These are phyloP conservation scores for Hemibagrus guttatus DNA, from an alignment of 2,797 vertebrate genomes.

Conservation along the genomic window DNA sequence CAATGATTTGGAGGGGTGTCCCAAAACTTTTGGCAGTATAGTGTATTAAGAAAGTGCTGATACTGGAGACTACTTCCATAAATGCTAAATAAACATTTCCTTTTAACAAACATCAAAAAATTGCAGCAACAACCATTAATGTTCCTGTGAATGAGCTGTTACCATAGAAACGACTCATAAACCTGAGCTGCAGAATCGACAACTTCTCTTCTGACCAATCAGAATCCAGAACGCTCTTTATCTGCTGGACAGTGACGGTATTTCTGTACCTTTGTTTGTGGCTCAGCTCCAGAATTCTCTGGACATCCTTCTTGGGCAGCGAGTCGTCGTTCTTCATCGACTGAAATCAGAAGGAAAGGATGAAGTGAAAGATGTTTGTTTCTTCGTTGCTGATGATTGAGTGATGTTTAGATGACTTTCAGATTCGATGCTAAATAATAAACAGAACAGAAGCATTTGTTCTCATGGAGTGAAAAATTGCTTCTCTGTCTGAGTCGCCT, in stretches of 20 bases:
- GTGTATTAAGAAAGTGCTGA: neutral
- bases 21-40: too few relatives aligned
- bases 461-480: neutral
- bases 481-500: neutral
- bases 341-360: constrained; percentile 65
- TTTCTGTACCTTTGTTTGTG: constrained; percentile 90
- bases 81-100: neutral
- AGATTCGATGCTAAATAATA: neutral
- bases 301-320: constrained; percentile 88
- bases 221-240: neutral
- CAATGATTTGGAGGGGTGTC: too few relatives aligned
- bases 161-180: neutral
- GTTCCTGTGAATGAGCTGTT: neutral
- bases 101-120: neutral
- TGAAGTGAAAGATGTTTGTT: constrained; percentile 39
- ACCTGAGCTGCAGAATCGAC: neutral
- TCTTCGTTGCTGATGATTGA: neutral
- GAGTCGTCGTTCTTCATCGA: constrained; percentile 89
- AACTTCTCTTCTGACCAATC: constrained; percentile 6
- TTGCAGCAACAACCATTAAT: neutral
- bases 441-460: neutral
- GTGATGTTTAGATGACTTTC: neutral
- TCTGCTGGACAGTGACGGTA: neutral
- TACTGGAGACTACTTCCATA: neutral
- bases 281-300: constrained; percentile 92